A percentile compares a stretch with the other conserved stretches of the same genome.
phyloP scores from a whole-genome alignment of 92 coral and sea anemone species.

The Metridium senile region DNA sequence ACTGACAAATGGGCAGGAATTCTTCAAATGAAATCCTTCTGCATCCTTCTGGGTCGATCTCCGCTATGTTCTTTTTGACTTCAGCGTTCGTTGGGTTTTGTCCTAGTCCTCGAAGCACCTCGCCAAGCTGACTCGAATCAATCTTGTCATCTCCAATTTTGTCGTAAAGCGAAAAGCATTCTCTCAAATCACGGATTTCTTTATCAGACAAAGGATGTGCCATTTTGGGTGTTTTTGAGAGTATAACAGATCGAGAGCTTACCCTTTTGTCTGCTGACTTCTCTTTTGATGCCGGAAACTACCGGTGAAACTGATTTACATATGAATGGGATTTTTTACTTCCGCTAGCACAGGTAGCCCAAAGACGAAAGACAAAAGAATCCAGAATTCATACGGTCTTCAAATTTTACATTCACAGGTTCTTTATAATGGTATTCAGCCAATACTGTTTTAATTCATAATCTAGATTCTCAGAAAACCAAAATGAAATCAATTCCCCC shows the following conservation, averaged over 20 bases:
- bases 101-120: constrained; percentile 85
- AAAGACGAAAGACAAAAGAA: no score
- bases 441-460: no score
- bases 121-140: constrained; percentile 81
- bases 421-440: no score
- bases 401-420: no score
- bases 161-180: constrained; percentile 84
- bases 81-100: constrained; percentile 97
- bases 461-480: no score
- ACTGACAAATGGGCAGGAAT: constrained; percentile 82
- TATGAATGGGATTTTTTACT: neutral
- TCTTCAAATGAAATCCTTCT: constrained; percentile 86
- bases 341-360: no score
- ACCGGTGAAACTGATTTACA: constrained; percentile 13
- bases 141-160: constrained; percentile 93
- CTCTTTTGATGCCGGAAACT: constrained; percentile 18
- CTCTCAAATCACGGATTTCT: constrained; percentile 83
- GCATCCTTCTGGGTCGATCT: constrained; percentile 81
- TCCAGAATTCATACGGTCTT: no score
- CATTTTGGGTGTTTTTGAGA: constrained; percentile 25
- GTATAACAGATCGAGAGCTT: constrained; percentile 18
- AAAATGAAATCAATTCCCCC: no score
- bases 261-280: neutral
- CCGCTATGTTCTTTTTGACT: constrained; percentile 80
- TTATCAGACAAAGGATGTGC: constrained; percentile 58